phyloP scores from a whole-genome alignment of 2,797 vertebrate genomes.

The Siniperca obscura region DNA sequence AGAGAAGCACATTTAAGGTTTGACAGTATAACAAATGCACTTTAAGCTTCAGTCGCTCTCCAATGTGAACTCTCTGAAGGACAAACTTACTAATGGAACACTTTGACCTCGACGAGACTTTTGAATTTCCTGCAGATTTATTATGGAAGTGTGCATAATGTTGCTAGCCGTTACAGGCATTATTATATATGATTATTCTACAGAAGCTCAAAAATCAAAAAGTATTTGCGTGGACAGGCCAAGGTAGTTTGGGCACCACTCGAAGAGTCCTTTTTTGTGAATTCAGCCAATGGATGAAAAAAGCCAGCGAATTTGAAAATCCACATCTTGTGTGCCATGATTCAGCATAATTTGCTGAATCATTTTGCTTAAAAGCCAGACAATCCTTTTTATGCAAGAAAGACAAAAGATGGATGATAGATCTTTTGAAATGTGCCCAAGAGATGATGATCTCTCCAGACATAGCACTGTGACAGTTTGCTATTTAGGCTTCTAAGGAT shows the following conservation, averaged over 20 bases:
- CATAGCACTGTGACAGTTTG: conserved; percentile 49
- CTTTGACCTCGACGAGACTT: not conserved
- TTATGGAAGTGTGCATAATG: not conserved
- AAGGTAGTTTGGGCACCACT: not conserved
- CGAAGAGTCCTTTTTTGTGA: conserved; percentile 5
- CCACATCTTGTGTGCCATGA: conserved; percentile 13
- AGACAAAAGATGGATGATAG: conserved; percentile 7
- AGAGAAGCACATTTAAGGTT: not conserved
- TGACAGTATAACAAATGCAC: conserved; percentile 4
- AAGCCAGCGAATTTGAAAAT: conserved; percentile 12
- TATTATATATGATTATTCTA: not conserved
- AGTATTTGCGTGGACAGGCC: not conserved
- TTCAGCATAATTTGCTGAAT: not conserved
- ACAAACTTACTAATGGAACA: conserved; percentile 3
- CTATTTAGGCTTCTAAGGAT: conserved; percentile 61
- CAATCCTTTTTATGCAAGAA: not conserved
- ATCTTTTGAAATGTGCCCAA: conserved; percentile 31
- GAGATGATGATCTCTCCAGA: conserved; percentile 30
- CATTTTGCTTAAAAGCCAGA: not conserved
- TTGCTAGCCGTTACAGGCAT: not conserved
- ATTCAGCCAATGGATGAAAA: not conserved
- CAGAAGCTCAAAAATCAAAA: conserved; percentile 3
- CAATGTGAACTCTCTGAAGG: conserved; percentile 3
- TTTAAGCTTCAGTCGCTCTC: conserved; percentile 4
- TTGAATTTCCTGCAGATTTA: conserved; percentile 5